phyloP scores from a whole-genome alignment of 2,888 invertebrate species.

The Caenorhabditis sp. region DNA sequence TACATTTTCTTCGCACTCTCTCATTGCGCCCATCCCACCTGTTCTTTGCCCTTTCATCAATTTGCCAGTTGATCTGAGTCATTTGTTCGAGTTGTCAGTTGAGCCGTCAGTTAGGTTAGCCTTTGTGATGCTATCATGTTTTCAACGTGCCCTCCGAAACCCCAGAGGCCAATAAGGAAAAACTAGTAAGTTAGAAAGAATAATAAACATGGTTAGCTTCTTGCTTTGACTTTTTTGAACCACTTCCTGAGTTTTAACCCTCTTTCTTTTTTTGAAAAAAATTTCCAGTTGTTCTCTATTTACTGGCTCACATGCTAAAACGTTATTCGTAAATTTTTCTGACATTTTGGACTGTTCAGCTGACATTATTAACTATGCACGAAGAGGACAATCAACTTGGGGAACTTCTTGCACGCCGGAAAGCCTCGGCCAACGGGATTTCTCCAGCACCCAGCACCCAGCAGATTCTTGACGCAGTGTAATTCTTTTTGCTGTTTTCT shows the following conservation, averaged over 20 bases:
- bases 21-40: conserved; percentile 22
- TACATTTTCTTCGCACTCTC: background rate
- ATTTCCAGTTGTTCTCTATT: too few species aligned
- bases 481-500: conserved; percentile 38
- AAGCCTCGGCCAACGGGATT: conserved; percentile 60
- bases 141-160: conserved; percentile 47
- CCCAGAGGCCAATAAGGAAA: conserved; percentile 54
- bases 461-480: conserved; percentile 58
- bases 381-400: conserved; percentile 57
- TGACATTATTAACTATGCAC: conserved; percentile 34
- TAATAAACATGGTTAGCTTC: conserved; percentile 38
- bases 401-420: conserved; percentile 56
- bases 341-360: conserved; percentile 3
- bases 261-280: too few species aligned
- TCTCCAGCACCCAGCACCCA: conserved; percentile 58
- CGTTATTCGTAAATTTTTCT: background rate
- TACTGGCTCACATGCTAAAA: too few species aligned
- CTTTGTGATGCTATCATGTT: conserved; percentile 40
- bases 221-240: conserved; percentile 3
- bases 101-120: too few species aligned
- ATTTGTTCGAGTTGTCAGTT: conserved; percentile 27
- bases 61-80: conserved; percentile 3
- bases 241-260: background rate
- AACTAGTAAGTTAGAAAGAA: conserved; percentile 54
- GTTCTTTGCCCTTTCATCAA: conserved; percentile 34